Evolutionary conservation across 2,113 vertebrate genomes (phyloP).

Genomic region (Ciconia maguari): DNA sequence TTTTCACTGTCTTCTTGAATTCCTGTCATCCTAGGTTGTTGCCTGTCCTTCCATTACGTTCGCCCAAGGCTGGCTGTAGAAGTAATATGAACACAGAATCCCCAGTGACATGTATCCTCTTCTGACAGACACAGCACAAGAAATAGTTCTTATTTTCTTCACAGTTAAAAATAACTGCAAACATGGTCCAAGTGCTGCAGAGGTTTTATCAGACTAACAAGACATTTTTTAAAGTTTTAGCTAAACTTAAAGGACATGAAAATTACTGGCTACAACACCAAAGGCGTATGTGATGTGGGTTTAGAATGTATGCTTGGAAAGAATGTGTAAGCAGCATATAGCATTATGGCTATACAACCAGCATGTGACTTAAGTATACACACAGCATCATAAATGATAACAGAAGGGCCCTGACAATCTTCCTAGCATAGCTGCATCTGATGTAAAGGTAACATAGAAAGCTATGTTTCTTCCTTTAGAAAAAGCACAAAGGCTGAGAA

Average conservation of each 20-base stretch:
- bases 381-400: background rate
- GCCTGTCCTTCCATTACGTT: conserved; percentile 40
- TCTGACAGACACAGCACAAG: background rate
- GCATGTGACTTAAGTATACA: background rate
- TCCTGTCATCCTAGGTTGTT: conserved; percentile 21
- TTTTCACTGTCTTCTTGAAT: conserved; percentile 33
- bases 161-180: background rate
- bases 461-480: background rate
- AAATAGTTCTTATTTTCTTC: background rate
- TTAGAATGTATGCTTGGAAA: background rate
- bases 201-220: background rate
- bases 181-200: background rate
- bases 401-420: background rate
- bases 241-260: background rate
- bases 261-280: background rate
- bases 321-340: background rate
- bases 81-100: background rate
- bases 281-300: background rate
- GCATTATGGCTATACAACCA: background rate
- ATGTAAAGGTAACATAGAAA: background rate
- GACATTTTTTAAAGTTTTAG: background rate
- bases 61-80: background rate
- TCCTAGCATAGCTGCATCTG: background rate
- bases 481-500: background rate
- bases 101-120: background rate